phyloP scores from a whole-genome alignment of 1,140 invertebrate genomes.

The Patella vulgata region DNA sequence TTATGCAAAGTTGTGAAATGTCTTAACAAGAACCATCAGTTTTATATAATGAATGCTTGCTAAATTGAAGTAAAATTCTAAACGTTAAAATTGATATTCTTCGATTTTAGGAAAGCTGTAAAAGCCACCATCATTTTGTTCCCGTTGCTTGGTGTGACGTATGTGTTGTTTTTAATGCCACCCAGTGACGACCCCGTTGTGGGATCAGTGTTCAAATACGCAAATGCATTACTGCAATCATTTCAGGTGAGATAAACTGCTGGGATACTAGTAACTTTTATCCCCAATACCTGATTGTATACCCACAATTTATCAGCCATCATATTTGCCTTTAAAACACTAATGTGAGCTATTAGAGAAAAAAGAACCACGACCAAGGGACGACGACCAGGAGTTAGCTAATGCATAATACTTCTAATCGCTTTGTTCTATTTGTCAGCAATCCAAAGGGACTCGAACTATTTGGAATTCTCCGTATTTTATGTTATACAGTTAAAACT shows the following conservation, averaged over 20 bases:
- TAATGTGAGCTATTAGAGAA: neutral
- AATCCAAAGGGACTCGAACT: too few species aligned
- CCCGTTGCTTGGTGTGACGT: slow-evolving; percentile 71
- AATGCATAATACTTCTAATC: neutral
- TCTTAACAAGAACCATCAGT: too few species aligned
- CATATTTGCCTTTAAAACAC: neutral
- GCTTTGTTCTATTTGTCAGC: neutral
- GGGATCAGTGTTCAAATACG: slow-evolving; percentile 65
- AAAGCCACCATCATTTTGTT: slow-evolving; percentile 71
- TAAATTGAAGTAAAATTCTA: too few species aligned
- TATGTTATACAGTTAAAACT: too few species aligned
- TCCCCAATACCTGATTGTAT: neutral
- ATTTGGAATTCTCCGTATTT: too few species aligned
- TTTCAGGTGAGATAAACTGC: slow-evolving; percentile 66
- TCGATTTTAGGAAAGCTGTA: slow-evolving; percentile 69
- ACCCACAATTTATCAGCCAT: neutral
- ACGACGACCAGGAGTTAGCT: neutral
- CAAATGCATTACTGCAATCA: slow-evolving; percentile 69
- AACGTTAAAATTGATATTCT: too few species aligned
- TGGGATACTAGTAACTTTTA: neutral
- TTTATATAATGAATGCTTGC: too few species aligned
- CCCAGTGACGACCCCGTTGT: slow-evolving; percentile 61
- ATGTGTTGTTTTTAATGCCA: slow-evolving; percentile 70
- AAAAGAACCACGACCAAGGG: neutral
- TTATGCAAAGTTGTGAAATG: too few species aligned